Conservation (phyloP, 2,888 invertebrate species). For the Lasioglossum morio region DNA sequence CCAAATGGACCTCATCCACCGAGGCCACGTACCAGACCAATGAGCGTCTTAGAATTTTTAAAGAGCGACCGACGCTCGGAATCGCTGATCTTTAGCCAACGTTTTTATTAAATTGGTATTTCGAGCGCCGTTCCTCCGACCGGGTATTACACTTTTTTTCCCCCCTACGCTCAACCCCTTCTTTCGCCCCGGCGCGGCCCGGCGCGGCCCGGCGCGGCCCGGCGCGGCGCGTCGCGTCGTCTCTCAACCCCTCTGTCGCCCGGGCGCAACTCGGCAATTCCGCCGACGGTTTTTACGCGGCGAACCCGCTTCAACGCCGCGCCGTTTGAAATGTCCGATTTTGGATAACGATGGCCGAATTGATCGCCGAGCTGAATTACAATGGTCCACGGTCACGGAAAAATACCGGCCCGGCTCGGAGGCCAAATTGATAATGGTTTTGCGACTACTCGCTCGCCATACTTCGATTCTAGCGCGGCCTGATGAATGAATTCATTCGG, state of each 20-base stretch:
- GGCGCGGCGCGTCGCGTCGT: too few species aligned
- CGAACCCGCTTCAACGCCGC: background rate
- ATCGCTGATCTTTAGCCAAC: slow-evolving; percentile 9
- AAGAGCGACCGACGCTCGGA: slow-evolving; percentile 11
- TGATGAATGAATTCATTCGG: slow-evolving; percentile 5
- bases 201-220: too few species aligned
- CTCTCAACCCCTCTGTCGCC: background rate
- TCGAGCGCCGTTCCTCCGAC: background rate
- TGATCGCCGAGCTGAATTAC: background rate
- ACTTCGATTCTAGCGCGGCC: background rate
- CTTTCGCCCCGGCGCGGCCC: background rate
- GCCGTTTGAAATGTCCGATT: slow-evolving; percentile 3
- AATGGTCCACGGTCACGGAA: background rate
- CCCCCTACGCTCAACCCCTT: background rate
- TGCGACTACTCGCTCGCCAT: background rate
- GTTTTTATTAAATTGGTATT: slow-evolving; percentile 31
- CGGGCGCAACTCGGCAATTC: slow-evolving; percentile 1
- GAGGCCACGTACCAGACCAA: slow-evolving; percentile 25
- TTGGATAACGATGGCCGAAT: background rate
- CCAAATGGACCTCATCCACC: slow-evolving; percentile 52
- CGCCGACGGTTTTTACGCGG: slow-evolving; percentile 4
- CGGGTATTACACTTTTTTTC: slow-evolving; percentile 11
- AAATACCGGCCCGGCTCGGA: background rate
- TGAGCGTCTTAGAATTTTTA: slow-evolving; percentile 49
- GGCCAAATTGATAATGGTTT: slow-evolving; percentile 8